Conservation (phyloP, 1,140 invertebrate genomes). For the Daktulosphaira vitifoliae region DNA sequence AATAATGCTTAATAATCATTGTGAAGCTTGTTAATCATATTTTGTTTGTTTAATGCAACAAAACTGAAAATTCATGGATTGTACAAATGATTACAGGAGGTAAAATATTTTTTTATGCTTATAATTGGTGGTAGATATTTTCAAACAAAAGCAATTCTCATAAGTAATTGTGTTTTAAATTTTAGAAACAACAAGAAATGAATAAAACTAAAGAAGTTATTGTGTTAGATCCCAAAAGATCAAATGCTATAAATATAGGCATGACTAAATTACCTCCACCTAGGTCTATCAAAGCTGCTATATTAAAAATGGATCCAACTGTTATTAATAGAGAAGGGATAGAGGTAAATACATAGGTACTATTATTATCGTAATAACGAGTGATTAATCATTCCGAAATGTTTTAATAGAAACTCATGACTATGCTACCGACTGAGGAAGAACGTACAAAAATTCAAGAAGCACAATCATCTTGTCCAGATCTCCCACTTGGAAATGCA, state of each 20-base stretch:
- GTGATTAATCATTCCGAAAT: too few species aligned
- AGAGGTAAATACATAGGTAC: slow-evolving; percentile 52
- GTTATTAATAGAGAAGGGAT: slow-evolving; percentile 98
- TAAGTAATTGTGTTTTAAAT: slow-evolving; percentile 39
- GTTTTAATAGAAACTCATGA: slow-evolving; percentile 71
- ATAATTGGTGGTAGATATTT: slow-evolving; percentile 10
- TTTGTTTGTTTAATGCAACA: slow-evolving; percentile 33
- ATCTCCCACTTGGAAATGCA: slow-evolving; percentile 89
- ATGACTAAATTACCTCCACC: slow-evolving; percentile 97
- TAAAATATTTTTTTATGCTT: slow-evolving; percentile 26
- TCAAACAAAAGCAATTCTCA: slow-evolving; percentile 33
- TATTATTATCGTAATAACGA: too few species aligned
- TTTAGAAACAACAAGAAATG: slow-evolving; percentile 82
- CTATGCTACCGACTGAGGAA: slow-evolving; percentile 95
- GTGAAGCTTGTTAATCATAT: slow-evolving; percentile 27
- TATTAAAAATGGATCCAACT: slow-evolving; percentile 97
- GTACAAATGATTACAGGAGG: slow-evolving; percentile 23
- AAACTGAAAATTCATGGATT: slow-evolving; percentile 22
- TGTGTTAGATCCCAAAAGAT: slow-evolving; percentile 93
- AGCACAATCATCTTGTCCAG: slow-evolving; percentile 86
- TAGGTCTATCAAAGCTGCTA: slow-evolving; percentile 93
- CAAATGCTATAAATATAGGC: slow-evolving; percentile 99
- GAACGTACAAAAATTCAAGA: slow-evolving; percentile 94
- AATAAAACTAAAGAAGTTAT: slow-evolving; percentile 93
- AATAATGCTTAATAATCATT: slow-evolving; percentile 20